phyloP scores from a whole-genome alignment of 23 tunicate species.

The Trididemnum nubilum region DNA sequence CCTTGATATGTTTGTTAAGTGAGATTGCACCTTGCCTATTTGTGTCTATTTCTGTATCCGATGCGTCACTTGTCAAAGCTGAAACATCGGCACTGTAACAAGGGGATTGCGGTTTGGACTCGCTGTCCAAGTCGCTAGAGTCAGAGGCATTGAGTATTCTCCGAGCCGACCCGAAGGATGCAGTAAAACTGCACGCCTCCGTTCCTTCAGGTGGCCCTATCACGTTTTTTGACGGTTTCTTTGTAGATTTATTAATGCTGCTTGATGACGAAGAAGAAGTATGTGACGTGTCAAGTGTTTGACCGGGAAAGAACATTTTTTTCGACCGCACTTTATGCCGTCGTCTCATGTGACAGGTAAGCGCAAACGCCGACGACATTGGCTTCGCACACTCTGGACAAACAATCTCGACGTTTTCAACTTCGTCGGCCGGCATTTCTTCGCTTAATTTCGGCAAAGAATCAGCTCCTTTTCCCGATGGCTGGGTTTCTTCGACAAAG shows the following conservation, averaged over 20 bases:
- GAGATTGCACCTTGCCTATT: no score
- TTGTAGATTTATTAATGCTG: neutral
- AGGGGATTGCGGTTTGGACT: neutral
- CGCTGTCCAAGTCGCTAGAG: neutral
- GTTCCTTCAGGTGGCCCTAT: conserved; percentile 51
- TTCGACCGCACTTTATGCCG: conserved; percentile 61
- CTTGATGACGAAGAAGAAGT: neutral
- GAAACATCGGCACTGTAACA: conserved; percentile 12
- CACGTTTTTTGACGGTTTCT: conserved; percentile 53
- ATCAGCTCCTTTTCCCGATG: neutral
- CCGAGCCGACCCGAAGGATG: conserved; percentile 43
- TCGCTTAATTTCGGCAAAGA: neutral
- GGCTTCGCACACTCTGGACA: conserved; percentile 48
- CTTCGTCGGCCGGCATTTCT: neutral
- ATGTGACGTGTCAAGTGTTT: neutral
- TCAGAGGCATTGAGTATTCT: conserved; percentile 11
- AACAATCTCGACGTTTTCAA: neutral
- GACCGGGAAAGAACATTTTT: conserved; percentile 57
- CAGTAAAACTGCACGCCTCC: conserved; percentile 41
- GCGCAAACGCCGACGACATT: conserved; percentile 51
- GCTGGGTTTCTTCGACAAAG: neutral
- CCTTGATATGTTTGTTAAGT: no score
- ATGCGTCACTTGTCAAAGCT: neutral
- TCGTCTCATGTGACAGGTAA: conserved; percentile 78
- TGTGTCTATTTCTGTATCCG: no score